phyloP scores from a whole-genome alignment of 2,797 vertebrate genomes.

The Pogonophryne albipinna region DNA sequence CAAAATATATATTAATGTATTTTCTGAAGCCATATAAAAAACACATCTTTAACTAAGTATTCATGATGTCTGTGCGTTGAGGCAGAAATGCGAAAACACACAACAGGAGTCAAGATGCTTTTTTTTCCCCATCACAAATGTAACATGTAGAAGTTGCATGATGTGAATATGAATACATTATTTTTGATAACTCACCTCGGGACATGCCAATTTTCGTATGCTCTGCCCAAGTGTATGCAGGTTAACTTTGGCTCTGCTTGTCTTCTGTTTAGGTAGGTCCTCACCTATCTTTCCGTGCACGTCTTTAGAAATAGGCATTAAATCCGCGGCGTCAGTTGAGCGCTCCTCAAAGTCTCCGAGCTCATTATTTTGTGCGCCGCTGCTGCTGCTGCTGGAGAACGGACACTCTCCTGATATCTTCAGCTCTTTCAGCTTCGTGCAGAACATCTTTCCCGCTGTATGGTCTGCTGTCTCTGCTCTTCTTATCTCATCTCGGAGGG shows the following conservation, averaged over 20 bases:
- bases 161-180: constrained; percentile 24
- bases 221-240: constrained; percentile 96
- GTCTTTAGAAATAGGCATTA: constrained; percentile 86
- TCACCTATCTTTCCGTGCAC: constrained; percentile 82
- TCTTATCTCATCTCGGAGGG: constrained; percentile 65
- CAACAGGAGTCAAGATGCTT: neutral
- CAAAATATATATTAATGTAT: neutral
- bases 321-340: constrained; percentile 73
- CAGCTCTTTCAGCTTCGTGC: constrained; percentile 96
- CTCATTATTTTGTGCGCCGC: constrained; percentile 83
- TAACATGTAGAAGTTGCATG: constrained; percentile 17
- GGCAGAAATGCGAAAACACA: constrained; percentile 4
- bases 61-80: constrained; percentile 7
- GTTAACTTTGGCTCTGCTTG: constrained; percentile 92
- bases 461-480: constrained; percentile 18
- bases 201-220: constrained; percentile 95
- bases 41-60: neutral
- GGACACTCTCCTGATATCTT: constrained; percentile 96
- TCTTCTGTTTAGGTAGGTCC: constrained; percentile 87
- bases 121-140: neutral
- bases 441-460: constrained; percentile 90
- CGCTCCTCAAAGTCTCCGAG: constrained; percentile 85
- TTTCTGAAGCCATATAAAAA: constrained; percentile 4
- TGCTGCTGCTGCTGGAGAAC: constrained; percentile 87
- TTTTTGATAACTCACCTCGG: constrained; percentile 88